Evolutionary conservation across 2,888 invertebrate species (phyloP), one percentile per base, ranked within the genome.

Genomic region (Plutella xylostella): DNA sequence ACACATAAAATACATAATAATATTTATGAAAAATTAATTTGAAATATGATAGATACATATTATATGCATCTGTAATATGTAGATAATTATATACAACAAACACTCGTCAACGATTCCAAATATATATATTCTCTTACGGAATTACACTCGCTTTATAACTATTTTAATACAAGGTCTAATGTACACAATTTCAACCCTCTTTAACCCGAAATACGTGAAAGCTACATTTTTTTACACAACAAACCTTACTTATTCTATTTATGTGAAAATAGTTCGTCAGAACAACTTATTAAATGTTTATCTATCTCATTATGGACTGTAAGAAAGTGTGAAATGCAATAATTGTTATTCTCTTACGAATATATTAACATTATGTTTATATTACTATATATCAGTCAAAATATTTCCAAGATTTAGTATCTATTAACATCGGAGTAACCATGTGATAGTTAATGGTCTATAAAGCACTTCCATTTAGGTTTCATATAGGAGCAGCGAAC

Each of bases 311-410:
- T 76, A 78, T 73, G 77, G 77, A 79, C 79, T 78, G 76, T 79
- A 76, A 78, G 79, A 78, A 82, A 80, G 67, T 73, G 79, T 77
- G 77, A 83, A 83, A 83, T 83, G 82, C 82, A 82, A 75, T 74
- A 76, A 73, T 76, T 78, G 72, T 77, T 78, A 77, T 68, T 74
- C 61, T 56, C 78, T 77, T 80, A 82, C 61, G 75, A 79, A 78
- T 82, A 80, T 72, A 73, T 76, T 78, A 79, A 77, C 76, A 76
- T 72, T 72, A 72, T 66, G 69, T 69, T 68, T 68, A 68, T 60
- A 71, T 74, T 72, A 72, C 69, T 76, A 74, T 73, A 42, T 38
- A 78, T 83, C 82, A 83, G 82, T 83, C 82, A 80, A 78, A 80
- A 72, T 79, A 77, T 79, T 76, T 77, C 68, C 62, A 72, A 73